Percentiles rank a stretch among this genome's conserved stretches.
Conservation (phyloP, 2,797 vertebrate genomes). For the Labeo calbasu region DNA sequence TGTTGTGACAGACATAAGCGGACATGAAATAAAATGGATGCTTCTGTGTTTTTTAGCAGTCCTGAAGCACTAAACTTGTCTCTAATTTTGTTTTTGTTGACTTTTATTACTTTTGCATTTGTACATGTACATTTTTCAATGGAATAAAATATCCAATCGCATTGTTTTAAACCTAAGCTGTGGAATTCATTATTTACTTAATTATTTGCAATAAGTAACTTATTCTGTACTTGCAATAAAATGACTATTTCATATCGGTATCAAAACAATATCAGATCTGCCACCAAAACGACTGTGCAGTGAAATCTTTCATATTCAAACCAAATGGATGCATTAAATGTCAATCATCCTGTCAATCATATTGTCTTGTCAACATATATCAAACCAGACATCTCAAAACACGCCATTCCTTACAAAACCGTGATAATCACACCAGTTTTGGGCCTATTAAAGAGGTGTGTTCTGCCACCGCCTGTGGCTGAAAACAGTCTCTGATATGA, state of each 20-base stretch:
- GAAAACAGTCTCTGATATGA: neutral
- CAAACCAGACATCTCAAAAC: neutral
- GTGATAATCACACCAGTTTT: neutral
- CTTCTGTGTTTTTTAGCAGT: neutral
- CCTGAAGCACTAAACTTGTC: constrained; percentile 22
- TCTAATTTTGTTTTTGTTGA: constrained; percentile 64
- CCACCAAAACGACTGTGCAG: neutral
- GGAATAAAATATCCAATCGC: constrained; percentile 81
- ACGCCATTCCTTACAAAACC: neutral
- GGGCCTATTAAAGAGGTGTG: neutral
- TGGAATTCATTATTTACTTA: constrained; percentile 76
- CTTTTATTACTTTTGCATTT: constrained; percentile 62
- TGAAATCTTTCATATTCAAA: neutral
- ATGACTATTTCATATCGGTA: neutral
- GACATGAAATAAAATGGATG: constrained; percentile 3
- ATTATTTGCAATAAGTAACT: constrained; percentile 47
- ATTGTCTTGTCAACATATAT: neutral
- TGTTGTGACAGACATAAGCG: constrained; percentile 67
- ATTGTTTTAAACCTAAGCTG: constrained; percentile 78
- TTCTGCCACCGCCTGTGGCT: neutral
- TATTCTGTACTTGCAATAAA: neutral
- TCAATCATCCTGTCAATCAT: neutral
- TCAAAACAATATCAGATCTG: neutral
- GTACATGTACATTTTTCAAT: constrained; percentile 76
- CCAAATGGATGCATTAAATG: neutral